These are phyloP conservation scores for Bombus ignitus DNA, from an alignment of 1,140 invertebrate genomes.

Conservation along the genomic window DNA sequence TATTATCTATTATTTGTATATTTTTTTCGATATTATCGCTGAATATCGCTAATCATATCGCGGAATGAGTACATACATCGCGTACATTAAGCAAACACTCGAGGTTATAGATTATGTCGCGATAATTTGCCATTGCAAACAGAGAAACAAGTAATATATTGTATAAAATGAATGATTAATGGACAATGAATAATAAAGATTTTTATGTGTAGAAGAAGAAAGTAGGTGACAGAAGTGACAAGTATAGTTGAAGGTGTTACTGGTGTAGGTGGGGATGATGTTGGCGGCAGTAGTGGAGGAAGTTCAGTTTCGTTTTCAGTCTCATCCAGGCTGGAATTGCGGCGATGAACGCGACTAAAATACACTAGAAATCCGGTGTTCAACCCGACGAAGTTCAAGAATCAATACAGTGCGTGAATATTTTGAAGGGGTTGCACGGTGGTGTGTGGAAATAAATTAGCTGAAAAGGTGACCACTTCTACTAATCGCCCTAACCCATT, in stretches of 20 bases:
- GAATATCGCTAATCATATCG: too few species aligned
- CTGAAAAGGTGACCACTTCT: slow-evolving; percentile 17
- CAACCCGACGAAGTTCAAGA: neutral
- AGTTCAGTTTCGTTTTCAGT: slow-evolving; percentile 54
- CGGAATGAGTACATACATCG: too few species aligned
- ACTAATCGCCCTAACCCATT: neutral
- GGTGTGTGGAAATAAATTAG: neutral
- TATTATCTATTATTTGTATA: neutral
- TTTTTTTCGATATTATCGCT: too few species aligned
- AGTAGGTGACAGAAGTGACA: slow-evolving; percentile 36
- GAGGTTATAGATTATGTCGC: neutral
- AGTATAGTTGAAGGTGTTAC: slow-evolving; percentile 28
- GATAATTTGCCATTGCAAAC: neutral
- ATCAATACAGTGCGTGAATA: slow-evolving; percentile 24
- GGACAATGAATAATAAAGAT: neutral
- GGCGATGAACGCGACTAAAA: slow-evolving; percentile 17
- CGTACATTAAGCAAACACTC: neutral
- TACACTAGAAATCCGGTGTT: neutral
- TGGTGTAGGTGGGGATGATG: slow-evolving; percentile 45
- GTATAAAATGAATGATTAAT: neutral
- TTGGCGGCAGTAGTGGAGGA: slow-evolving; percentile 18
- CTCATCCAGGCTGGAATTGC: slow-evolving; percentile 47
- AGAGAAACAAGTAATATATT: neutral
- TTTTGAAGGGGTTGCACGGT: neutral
- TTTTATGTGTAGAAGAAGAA: slow-evolving; percentile 22